Percentiles rank a stretch among this genome's conserved stretches.
These are phyloP conservation scores for Calephelis virginiensis DNA, from an alignment of 1,140 invertebrate species.

Conservation along the genomic window DNA sequence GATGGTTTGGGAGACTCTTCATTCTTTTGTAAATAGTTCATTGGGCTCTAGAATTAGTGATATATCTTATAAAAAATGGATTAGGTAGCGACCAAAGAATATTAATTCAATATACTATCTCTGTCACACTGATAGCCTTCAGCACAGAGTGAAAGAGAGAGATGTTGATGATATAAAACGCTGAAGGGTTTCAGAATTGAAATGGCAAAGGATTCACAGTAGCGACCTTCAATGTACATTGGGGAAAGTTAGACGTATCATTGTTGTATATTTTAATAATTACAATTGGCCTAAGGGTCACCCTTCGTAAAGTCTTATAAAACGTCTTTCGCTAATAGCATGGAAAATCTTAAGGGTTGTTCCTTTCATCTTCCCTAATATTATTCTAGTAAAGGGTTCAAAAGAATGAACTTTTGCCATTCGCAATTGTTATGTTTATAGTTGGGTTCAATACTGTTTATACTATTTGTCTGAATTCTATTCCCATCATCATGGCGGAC, in stretches of 20 bases:
- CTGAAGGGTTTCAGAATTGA: slow-evolving; percentile 42
- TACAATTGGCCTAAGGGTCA: slow-evolving; percentile 45
- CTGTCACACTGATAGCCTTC: neutral
- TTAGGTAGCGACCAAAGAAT: neutral
- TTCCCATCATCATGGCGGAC: no score
- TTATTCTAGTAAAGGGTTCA: neutral
- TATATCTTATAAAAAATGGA: neutral
- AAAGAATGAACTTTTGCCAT: no score
- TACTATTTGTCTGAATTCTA: no score
- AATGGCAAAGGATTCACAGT: slow-evolving; percentile 56
- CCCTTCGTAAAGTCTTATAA: slow-evolving; percentile 46
- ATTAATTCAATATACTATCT: slow-evolving; percentile 1
- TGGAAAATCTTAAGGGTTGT: slow-evolving; percentile 2
- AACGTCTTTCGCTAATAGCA: slow-evolving; percentile 23
- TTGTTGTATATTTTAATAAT: slow-evolving; percentile 71
- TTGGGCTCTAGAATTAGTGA: neutral
- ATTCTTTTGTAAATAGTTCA: neutral
- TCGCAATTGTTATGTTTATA: no score
- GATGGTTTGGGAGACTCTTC: no score
- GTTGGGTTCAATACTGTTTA: no score
- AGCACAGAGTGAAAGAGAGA: neutral
- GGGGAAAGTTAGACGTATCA: slow-evolving; percentile 61
- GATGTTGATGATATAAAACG: neutral
- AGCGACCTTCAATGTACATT: slow-evolving; percentile 62
- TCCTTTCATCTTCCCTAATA: slow-evolving; percentile 19